These are phyloP conservation scores for Stenodema calcarata DNA, from an alignment of 2,888 invertebrate species.

Conservation along the genomic window DNA sequence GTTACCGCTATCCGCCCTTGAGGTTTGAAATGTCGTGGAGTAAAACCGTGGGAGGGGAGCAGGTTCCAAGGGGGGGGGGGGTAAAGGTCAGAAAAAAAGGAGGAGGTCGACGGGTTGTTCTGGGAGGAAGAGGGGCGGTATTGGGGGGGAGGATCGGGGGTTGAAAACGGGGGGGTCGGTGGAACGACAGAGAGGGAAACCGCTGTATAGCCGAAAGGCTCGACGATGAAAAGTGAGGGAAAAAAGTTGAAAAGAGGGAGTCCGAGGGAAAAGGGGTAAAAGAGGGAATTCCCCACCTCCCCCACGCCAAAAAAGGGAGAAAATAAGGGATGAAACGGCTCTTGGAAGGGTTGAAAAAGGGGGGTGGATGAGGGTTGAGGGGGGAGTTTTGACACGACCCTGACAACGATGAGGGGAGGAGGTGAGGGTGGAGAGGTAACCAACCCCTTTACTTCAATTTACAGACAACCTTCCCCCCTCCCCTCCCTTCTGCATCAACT, in stretches of 20 bases:
- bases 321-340: constrained; percentile 4
- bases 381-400: constrained; percentile 31
- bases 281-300: constrained; percentile 62
- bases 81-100: constrained; percentile 35
- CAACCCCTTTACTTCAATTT: constrained; percentile 26
- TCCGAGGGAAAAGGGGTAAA: constrained; percentile 63
- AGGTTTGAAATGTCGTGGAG: constrained; percentile 8
- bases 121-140: constrained; percentile 53
- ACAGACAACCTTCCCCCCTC: neutral
- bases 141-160: constrained; percentile 50
- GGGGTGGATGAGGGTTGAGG: neutral
- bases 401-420: neutral
- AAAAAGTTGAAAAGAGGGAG: constrained; percentile 52
- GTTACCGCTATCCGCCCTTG: neutral
- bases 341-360: neutral
- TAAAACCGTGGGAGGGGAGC: neutral
- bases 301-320: constrained; percentile 7
- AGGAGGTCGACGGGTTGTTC: constrained; percentile 45
- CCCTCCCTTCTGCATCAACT: too few relatives aligned
- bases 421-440: neutral
- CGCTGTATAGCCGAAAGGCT: constrained; percentile 47
- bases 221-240: constrained; percentile 50
- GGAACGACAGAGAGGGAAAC: constrained; percentile 52
- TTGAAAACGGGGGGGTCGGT: constrained; percentile 36
- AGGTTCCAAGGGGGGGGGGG: constrained; percentile 29